Conservation (phyloP, 1,140 invertebrate genomes). For the Cydia pomonella region DNA sequence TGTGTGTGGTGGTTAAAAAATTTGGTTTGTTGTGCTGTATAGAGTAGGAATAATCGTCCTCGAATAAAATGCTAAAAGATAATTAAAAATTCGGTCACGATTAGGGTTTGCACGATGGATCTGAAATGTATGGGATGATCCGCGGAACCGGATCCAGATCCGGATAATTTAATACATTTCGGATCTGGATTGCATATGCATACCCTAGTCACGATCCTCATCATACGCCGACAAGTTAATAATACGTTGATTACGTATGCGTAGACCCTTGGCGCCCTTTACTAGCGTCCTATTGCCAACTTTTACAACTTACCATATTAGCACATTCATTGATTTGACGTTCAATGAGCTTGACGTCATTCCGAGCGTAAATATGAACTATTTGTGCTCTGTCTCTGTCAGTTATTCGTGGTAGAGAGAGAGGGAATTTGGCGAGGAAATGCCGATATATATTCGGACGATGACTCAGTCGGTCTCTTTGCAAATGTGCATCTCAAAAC, state of each 20-base stretch:
- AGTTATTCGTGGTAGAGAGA: background rate
- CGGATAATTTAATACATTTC: too few relatives aligned
- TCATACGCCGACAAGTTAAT: too few relatives aligned
- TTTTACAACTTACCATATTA: background rate
- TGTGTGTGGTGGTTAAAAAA: too few relatives aligned
- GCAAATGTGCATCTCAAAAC: background rate
- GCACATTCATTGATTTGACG: slow-evolving; percentile 17
- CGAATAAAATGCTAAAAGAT: too few relatives aligned
- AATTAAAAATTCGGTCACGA: too few relatives aligned
- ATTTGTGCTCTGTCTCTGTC: slow-evolving; percentile 2
- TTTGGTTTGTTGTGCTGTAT: too few relatives aligned
- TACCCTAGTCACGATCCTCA: too few relatives aligned
- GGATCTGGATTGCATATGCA: too few relatives aligned
- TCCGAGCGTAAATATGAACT: background rate
- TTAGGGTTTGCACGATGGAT: too few relatives aligned
- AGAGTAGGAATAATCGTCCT: too few relatives aligned
- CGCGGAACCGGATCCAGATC: too few relatives aligned
- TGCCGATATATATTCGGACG: background rate
- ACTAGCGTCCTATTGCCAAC: background rate
- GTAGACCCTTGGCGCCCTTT: background rate
- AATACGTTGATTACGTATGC: background rate
- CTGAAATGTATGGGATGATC: too few relatives aligned
- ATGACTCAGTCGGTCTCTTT: background rate
- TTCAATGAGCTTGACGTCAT: slow-evolving; percentile 1
- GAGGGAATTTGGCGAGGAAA: slow-evolving; percentile 3